phyloP scores from a whole-genome alignment of 2,888 invertebrate genomes.

The Teinopalpus imperialis region DNA sequence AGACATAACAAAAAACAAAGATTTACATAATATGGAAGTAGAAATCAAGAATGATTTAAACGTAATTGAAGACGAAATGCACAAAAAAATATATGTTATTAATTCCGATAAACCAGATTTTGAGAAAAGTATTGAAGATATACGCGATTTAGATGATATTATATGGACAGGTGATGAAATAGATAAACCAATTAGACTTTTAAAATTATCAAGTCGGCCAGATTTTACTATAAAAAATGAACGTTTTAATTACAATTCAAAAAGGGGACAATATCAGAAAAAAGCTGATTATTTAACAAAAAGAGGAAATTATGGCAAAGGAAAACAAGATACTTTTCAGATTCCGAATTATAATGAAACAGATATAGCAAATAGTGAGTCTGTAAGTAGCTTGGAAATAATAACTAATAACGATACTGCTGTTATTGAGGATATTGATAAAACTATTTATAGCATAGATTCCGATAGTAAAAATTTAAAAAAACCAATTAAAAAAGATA shows the following conservation, averaged over 20 bases:
- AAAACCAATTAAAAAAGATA: neutral
- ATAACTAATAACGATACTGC: conserved; percentile 17
- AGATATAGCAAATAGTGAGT: neutral
- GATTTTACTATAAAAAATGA: conserved; percentile 19
- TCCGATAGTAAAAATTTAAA: conserved; percentile 1
- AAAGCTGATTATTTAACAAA: conserved; percentile 15
- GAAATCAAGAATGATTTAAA: neutral
- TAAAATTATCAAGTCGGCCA: conserved; percentile 6
- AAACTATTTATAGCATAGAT: neutral
- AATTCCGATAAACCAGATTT: conserved; percentile 5
- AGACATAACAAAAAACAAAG: conserved; percentile 15
- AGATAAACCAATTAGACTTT: conserved; percentile 11
- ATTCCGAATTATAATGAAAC: neutral
- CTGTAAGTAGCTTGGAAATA: conserved; percentile 1
- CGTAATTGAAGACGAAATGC: neutral
- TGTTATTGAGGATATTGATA: conserved; percentile 13
- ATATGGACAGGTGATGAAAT: neutral
- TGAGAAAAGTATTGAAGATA: neutral
- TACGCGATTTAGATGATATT: neutral
- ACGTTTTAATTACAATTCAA: conserved; percentile 23
- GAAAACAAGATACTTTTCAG: conserved; percentile 8
- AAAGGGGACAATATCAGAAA: conserved; percentile 20
- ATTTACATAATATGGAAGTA: neutral
- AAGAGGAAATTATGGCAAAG: conserved; percentile 17
- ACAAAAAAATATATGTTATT: neutral